phyloP scores from a whole-genome alignment of 1,140 invertebrate species.

The Papilio polytes region DNA sequence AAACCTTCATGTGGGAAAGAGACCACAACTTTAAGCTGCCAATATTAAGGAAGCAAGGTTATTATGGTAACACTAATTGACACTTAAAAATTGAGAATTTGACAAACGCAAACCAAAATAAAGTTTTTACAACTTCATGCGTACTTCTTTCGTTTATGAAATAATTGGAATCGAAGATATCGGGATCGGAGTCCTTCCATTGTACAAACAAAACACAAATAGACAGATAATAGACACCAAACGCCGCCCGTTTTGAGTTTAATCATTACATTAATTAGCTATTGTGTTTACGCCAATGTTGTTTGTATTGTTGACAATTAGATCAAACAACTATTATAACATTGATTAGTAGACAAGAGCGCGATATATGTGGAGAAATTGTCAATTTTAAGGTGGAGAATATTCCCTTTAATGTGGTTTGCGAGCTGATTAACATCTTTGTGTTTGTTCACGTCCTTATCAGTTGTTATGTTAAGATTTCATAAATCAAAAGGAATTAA shows the following conservation, averaged over 20 bases:
- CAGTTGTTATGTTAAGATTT: slow-evolving; percentile 19
- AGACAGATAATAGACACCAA: slow-evolving; percentile 72
- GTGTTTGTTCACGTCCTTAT: slow-evolving; percentile 14
- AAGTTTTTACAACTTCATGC: too few relatives aligned
- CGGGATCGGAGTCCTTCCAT: background rate
- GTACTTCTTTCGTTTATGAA: background rate
- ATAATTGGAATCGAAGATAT: background rate
- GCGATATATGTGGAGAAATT: slow-evolving; percentile 42
- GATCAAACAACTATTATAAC: slow-evolving; percentile 73
- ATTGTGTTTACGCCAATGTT: slow-evolving; percentile 71
- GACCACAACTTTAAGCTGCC: too few relatives aligned
- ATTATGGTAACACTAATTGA: too few relatives aligned
- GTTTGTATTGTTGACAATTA: slow-evolving; percentile 76
- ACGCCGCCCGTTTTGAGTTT: slow-evolving; percentile 73
- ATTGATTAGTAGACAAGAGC: slow-evolving; percentile 66
- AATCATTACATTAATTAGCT: slow-evolving; percentile 80
- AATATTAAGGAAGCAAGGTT: too few relatives aligned
- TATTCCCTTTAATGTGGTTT: slow-evolving; percentile 34
- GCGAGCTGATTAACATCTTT: slow-evolving; percentile 32
- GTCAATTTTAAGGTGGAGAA: slow-evolving; percentile 9
- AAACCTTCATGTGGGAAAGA: too few relatives aligned
- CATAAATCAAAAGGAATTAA: background rate
- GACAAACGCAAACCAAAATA: too few relatives aligned
- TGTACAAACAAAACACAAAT: slow-evolving; percentile 44
- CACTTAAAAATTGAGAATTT: too few relatives aligned